A percentile compares a stretch with the other conserved stretches of the same genome.
These are phyloP conservation scores for Ephialtes manifestator DNA, from an alignment of 2,888 invertebrate genomes.

Conservation along the genomic window DNA sequence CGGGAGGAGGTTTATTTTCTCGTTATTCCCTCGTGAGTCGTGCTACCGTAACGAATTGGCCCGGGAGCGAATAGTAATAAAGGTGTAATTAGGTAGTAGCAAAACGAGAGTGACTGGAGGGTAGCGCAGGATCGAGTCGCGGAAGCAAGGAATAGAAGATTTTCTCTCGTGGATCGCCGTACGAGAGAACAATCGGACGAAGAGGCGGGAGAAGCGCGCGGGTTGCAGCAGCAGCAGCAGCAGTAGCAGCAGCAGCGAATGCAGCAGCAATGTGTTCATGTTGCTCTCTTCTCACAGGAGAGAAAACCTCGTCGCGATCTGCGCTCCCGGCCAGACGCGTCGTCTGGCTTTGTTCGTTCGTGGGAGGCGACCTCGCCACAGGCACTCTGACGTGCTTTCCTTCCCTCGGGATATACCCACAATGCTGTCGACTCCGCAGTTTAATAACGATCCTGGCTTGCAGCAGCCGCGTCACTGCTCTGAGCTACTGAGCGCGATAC, in stretches of 20 bases:
- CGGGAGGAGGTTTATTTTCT: constrained; percentile 59
- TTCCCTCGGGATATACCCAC: constrained; percentile 40
- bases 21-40: constrained; percentile 45
- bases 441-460: constrained; percentile 35
- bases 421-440: constrained; percentile 45
- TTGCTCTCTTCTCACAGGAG: constrained; percentile 29
- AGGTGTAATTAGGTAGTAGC: constrained; percentile 72
- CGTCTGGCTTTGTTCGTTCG: constrained; percentile 64
- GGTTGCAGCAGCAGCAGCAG: background rate
- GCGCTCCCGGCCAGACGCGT: constrained; percentile 55
- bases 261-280: constrained; percentile 33
- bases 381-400: constrained; percentile 51
- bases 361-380: constrained; percentile 51
- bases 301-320: constrained; percentile 51
- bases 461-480: background rate
- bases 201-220: constrained; percentile 13
- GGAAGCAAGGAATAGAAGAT: background rate
- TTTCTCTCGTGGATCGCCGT: constrained; percentile 8
- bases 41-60: constrained; percentile 70
- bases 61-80: constrained; percentile 73
- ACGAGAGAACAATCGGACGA: constrained; percentile 56
- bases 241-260: background rate
- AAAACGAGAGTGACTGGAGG: constrained; percentile 35
- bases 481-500: background rate
- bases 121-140: constrained; percentile 11